phyloP scores from a whole-genome alignment of 2,797 vertebrate species.

The Myotis findleyi region DNA sequence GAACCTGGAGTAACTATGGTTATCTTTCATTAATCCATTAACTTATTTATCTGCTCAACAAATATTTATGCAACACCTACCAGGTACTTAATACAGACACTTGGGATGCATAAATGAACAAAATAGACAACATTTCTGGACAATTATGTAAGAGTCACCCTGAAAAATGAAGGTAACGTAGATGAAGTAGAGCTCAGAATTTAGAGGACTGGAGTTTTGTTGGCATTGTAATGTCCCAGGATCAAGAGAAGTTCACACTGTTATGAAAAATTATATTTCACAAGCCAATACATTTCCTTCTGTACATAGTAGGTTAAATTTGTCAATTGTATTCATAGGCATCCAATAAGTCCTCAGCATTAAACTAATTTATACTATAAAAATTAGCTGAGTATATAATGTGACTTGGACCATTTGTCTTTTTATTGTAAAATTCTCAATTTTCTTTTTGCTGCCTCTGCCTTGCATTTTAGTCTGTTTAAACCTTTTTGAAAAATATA shows the following conservation, averaged over 20 bases:
- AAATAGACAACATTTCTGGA: not conserved
- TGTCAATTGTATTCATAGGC: not conserved
- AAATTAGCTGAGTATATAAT: not conserved
- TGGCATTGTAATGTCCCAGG: not conserved
- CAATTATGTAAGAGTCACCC: not conserved
- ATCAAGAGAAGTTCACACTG: not conserved
- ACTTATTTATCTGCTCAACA: not conserved
- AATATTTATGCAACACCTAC: not conserved
- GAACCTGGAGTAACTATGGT: not conserved
- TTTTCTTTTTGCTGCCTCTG: not conserved
- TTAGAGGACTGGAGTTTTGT: not conserved
- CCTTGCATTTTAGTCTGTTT: not conserved
- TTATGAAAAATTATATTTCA: not conserved
- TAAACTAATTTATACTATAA: not conserved
- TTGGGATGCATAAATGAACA: not conserved
- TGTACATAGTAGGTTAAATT: not conserved
- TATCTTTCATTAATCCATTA: not conserved
- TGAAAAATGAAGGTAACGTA: not conserved
- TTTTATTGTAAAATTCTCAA: not conserved
- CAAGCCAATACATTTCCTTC: not conserved
- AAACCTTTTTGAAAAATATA: not conserved
- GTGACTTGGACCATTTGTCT: not conserved
- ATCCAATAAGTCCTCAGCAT: not conserved
- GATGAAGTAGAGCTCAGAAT: not conserved
- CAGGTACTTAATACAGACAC: not conserved